Base-by-base conservation (phyloP, 2,113 vertebrate genomes). In the Axis porcinus region DNA sequence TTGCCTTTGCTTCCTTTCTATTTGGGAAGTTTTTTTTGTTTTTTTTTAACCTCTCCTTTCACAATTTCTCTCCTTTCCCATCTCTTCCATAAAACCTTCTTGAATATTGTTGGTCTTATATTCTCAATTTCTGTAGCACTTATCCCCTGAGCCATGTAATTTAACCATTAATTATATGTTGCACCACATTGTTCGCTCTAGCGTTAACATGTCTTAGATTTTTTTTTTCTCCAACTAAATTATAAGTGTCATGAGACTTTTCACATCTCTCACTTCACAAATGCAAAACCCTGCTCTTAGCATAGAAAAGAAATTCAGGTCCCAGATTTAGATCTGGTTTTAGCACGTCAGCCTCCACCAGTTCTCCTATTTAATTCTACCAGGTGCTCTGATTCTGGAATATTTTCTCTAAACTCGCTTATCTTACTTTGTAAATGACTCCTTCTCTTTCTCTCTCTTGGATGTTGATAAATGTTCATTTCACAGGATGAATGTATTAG, bases 161-260 rank as follows among this genome's bases (percentile, higher is more conserved):
- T 95, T 95, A 96, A 58, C 70, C 17, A 62, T 87, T 97, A 97
- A 87, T 96, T 97, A 95, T 25, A 86, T 16, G 50, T 27, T 90
- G 13, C 28, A 16, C 30, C 85, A 85, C 14, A 45, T 47, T 64
- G 54, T 84, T 95, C 96, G 81, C 90, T 97, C 36, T 91, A 82
- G 43, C 25, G n/a, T 81, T 96, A 92, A 55, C 28, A 50, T 79
- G 50, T 30, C 81, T 92, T 82, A 76, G 5, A 11, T 52, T 96
- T 84, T 23, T 23, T 79, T 95, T 58, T 81, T 94, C 84, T 64
- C 40, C 17, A 43, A 30, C 87, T 93, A 92, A 95, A 97, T 95
- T 86, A 28, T 86, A 97, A 93, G 89, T 82, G 21, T 95, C 60
- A 84, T 30, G 84, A 97, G 87, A 52, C 79, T 78, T 84, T 94